phyloP scores from a whole-genome alignment of 2,113 vertebrate genomes.

The Xenopus laevis region DNA sequence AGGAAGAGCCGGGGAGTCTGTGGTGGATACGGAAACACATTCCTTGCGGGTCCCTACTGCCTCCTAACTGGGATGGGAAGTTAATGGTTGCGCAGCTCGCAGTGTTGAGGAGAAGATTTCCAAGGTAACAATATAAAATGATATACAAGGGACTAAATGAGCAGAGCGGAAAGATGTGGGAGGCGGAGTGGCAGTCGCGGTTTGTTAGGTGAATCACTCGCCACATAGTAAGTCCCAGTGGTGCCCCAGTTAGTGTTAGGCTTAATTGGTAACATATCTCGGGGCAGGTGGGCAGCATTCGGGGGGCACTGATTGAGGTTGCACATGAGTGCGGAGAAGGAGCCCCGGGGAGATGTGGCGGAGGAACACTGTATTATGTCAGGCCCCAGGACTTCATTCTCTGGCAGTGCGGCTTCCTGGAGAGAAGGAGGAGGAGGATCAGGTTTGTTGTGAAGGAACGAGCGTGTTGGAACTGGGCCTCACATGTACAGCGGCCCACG shows the following conservation, averaged over 20 bases:
- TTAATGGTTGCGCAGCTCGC: constrained; percentile 6
- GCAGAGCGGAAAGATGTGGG: too few species aligned
- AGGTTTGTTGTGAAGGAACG: background rate
- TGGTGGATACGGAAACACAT: background rate
- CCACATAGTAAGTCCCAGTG: too few species aligned
- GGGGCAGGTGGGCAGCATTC: background rate
- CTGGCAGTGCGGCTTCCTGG: background rate
- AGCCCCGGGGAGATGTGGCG: background rate
- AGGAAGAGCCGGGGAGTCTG: background rate
- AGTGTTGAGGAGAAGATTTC: constrained; percentile 14
- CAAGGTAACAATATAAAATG: constrained; percentile 2
- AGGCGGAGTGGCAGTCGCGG: too few species aligned
- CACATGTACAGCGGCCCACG: background rate
- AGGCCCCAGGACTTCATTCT: background rate
- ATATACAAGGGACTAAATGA: too few species aligned
- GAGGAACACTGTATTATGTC: background rate
- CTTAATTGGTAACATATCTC: too few species aligned
- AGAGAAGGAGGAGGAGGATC: background rate
- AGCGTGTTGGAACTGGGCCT: constrained; percentile 8
- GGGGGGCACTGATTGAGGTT: too few species aligned
- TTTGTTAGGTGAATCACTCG: too few species aligned
- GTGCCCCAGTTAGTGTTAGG: too few species aligned
- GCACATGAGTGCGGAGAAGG: background rate
- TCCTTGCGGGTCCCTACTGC: background rate
- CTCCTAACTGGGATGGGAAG: constrained; percentile 8